Conservation (phyloP, 2,113 vertebrate genomes). For the Amphiprion percula region DNA sequence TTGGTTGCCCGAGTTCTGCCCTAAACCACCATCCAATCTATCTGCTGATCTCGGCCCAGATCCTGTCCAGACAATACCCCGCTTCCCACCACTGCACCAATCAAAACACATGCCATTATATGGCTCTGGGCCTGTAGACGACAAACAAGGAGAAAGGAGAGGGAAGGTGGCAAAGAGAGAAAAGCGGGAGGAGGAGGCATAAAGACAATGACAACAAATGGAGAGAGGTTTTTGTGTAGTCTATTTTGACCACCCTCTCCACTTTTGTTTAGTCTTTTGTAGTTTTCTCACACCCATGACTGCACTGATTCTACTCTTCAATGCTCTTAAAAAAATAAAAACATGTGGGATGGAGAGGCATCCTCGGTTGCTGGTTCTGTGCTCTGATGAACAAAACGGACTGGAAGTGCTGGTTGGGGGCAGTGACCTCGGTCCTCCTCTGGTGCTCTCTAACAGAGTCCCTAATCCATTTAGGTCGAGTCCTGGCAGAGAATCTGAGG, state of each 20-base stretch:
- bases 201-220: conserved; percentile 44
- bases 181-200: conserved; percentile 15
- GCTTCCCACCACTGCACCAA: conserved; percentile 80
- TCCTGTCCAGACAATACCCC: conserved; percentile 86
- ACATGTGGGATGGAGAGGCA: conserved; percentile 33
- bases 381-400: conserved; percentile 55
- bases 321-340: conserved; percentile 69
- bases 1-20: conserved; percentile 62
- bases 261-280: conserved; percentile 64
- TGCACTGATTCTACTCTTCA: conserved; percentile 50
- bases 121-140: conserved; percentile 46
- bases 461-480: conserved; percentile 73
- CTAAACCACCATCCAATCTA: conserved; percentile 72
- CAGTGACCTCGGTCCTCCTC: conserved; percentile 60
- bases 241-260: conserved; percentile 44
- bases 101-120: conserved; percentile 80
- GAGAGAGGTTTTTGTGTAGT: conserved; percentile 54
- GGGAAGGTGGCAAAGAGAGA: conserved; percentile 54
- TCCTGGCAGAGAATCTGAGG: conserved; percentile 70
- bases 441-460: conserved; percentile 61
- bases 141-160: conserved; percentile 54
- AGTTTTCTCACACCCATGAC: conserved; percentile 42
- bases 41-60: conserved; percentile 81
- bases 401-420: conserved; percentile 48
- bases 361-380: conserved; percentile 34